Percentiles rank a stretch among this genome's conserved stretches.
Conservation (phyloP, 2,888 invertebrate genomes). For the Aporophyla nigra region DNA sequence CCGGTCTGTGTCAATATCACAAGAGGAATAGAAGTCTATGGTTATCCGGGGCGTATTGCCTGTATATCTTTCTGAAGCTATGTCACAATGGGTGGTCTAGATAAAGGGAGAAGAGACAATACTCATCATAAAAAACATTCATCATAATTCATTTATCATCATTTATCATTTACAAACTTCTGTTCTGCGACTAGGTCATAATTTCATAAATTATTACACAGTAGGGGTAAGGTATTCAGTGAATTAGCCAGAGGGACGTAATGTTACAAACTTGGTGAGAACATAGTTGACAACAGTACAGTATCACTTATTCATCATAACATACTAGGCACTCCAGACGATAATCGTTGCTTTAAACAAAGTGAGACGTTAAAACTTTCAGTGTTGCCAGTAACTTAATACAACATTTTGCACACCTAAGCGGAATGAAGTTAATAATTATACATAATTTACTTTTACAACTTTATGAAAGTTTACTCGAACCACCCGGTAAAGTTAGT, state of each 20-base stretch:
- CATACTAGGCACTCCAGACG: constrained; percentile 53
- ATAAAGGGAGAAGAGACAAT: no score
- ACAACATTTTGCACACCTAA: constrained; percentile 77
- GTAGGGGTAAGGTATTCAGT: constrained; percentile 30
- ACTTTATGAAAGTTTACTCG: constrained; percentile 72
- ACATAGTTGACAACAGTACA: constrained; percentile 51
- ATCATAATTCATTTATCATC: no score
- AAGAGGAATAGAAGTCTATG: no score
- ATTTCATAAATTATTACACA: constrained; percentile 36
- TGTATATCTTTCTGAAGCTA: no score
- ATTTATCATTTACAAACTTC: constrained; percentile 15
- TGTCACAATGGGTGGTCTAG: no score
- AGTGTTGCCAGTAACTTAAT: constrained; percentile 69
- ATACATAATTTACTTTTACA: constrained; percentile 77
- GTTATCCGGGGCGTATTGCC: no score
- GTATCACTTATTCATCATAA: constrained; percentile 63
- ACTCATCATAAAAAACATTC: no score
- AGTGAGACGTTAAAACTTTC: constrained; percentile 72
- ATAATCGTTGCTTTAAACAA: constrained; percentile 66
- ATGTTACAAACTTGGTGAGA: constrained; percentile 46
- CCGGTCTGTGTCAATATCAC: no score
- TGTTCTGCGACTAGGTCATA: background rate
- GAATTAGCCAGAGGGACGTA: constrained; percentile 39
- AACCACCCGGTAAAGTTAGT: constrained; percentile 64
- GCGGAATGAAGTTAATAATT: constrained; percentile 76